Conservation (phyloP, 2,113 vertebrate genomes). For the Nematolebias whitei region DNA sequence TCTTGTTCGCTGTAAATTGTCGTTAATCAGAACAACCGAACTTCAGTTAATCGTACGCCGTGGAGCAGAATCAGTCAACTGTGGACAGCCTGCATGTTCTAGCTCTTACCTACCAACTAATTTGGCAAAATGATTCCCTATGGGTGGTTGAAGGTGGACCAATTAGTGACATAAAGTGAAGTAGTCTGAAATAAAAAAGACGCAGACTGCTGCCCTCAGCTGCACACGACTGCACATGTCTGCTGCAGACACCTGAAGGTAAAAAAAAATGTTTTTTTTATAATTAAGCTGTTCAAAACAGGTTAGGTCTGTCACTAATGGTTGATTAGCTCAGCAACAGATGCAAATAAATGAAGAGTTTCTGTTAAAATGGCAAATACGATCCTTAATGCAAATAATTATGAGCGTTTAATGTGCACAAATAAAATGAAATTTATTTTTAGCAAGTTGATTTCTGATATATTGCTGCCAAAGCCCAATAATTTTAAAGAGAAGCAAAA, state of each 20-base stretch:
- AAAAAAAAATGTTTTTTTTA: not conserved
- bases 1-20: slow-evolving; percentile 6
- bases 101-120: slow-evolving; percentile 10
- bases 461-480: no score
- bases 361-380: no score
- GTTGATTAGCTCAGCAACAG: not conserved
- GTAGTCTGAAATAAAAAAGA: slow-evolving; percentile 6
- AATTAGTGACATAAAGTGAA: slow-evolving; percentile 27
- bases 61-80: slow-evolving; percentile 14
- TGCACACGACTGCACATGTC: slow-evolving; percentile 9
- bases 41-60: slow-evolving; percentile 11
- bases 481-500: no score
- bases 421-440: not conserved
- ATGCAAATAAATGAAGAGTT: not conserved
- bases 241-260: not conserved
- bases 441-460: no score
- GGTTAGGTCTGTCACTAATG: not conserved
- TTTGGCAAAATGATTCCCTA: slow-evolving; percentile 27
- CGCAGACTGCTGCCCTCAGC: slow-evolving; percentile 1
- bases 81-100: slow-evolving; percentile 20
- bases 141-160: slow-evolving; percentile 12
- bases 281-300: no score
- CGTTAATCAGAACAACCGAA: slow-evolving; percentile 7
- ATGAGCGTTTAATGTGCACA: no score
- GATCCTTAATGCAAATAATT: no score